Percentiles rank a stretch among this genome's conserved stretches.
These are phyloP conservation scores for Diarsia dahlii DNA, from an alignment of 2,888 invertebrate genomes.

Conservation along the genomic window DNA sequence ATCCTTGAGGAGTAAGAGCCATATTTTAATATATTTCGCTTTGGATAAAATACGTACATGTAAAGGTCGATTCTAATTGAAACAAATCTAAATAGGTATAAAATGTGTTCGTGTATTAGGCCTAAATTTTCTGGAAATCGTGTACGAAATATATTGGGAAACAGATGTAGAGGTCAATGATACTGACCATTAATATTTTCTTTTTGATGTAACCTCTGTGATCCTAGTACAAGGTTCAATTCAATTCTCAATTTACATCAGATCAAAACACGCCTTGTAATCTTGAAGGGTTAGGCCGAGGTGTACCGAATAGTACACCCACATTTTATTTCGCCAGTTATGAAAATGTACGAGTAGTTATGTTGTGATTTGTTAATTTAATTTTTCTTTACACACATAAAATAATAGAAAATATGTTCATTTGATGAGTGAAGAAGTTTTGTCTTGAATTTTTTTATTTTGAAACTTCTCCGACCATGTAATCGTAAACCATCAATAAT, in stretches of 20 bases:
- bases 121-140: background rate
- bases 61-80: background rate
- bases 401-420: too few species aligned
- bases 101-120: background rate
- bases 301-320: too few species aligned
- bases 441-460: too few species aligned
- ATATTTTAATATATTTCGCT: background rate
- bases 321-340: too few species aligned
- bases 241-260: background rate
- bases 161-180: background rate
- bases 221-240: background rate
- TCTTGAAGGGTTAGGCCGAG: too few species aligned
- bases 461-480: background rate
- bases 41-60: too few species aligned
- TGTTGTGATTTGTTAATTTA: too few species aligned
- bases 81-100: background rate
- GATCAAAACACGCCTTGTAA: too few species aligned
- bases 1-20: background rate
- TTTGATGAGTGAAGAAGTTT: too few species aligned
- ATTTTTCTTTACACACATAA: too few species aligned
- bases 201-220: background rate
- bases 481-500: conserved; percentile 18
- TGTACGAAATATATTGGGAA: background rate
- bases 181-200: background rate
- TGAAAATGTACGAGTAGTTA: too few species aligned